A percentile compares a stretch with the other conserved stretches of the same genome.
Conservation (phyloP, 2,113 vertebrate species). For the Orientallactaga bullata region DNA sequence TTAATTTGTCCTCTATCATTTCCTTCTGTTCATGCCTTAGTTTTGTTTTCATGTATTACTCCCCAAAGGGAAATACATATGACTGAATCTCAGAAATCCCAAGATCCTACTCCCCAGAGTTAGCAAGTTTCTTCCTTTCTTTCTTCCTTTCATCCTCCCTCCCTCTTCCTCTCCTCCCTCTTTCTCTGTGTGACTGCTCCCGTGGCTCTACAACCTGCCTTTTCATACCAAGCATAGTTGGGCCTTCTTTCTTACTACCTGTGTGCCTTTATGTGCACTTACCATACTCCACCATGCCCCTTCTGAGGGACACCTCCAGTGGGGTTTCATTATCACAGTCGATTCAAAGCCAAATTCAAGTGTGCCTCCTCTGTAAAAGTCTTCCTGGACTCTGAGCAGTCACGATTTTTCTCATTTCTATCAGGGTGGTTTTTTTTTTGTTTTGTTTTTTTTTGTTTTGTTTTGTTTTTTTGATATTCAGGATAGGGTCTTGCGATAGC, state of each 20-base stretch:
- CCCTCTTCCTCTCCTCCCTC: no score
- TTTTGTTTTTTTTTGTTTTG: neutral
- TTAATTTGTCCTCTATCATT: neutral
- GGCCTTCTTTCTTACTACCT: neutral
- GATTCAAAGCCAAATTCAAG: neutral
- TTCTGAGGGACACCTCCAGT: neutral
- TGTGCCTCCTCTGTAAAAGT: neutral
- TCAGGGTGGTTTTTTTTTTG: neutral
- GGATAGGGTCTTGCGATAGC: no score
- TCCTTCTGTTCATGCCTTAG: neutral
- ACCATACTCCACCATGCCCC: neutral
- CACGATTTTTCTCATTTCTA: neutral
- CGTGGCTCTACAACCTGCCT: neutral
- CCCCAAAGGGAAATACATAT: neutral
- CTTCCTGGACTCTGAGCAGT: neutral
- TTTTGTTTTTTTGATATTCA: neutral
- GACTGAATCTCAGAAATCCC: neutral
- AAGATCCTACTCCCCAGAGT: neutral
- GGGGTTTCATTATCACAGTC: neutral
- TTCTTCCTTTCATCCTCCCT: no score
- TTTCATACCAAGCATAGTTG: no score
- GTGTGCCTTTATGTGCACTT: neutral
- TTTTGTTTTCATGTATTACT: neutral
- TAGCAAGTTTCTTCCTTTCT: neutral
- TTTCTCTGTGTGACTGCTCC: no score